Evolutionary conservation across 1,140 invertebrate genomes (phyloP), one percentile per base, ranked within the genome.

Genomic region (Aphidius ervi): DNA sequence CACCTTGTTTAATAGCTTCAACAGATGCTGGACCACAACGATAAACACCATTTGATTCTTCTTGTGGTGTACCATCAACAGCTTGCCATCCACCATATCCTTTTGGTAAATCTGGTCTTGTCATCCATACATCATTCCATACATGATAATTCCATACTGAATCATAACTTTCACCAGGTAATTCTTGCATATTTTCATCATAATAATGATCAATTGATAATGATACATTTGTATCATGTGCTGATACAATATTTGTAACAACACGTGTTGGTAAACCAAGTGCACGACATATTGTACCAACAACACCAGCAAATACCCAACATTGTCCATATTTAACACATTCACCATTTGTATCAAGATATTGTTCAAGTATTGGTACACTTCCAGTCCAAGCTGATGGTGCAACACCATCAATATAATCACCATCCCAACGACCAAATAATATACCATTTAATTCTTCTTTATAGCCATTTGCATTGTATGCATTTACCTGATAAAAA

Each of bases 81-180:
- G 82, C 85, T 63, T 88, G 86, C 86, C 86, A 88, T 0, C 86
- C 86, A 6, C 72, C 78, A 50, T 79, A 81, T 2, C 85, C 85
- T 31, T 68, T 71, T 0, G 75, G 74, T 9, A 88, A 71, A 68
- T 88, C 87, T 0, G 83, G 83, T n/a, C 87, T 71, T 5, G 78
- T 77, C 80, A 88, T 86, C 86, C 86, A 88, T 7, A 83, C 84
- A n/a, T 89, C 87, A 67, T 86, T 87, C 87, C 87, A 89, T 0
- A 87, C 86, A 70, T 89, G 87, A 67, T 86, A 89, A 69, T 88
- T 88, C 87, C 83, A 85, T 63, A 79, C 73, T 0, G 75, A 72
- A 31, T 79, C 75, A 9, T 41, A 3, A 10, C 70, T 69, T 1
- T 67, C 68, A 0, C 20, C 42, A 4, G 55, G 41, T 72, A 75